Conservation (phyloP, 2,113 vertebrate genomes). For the Cnemophilus loriae region DNA sequence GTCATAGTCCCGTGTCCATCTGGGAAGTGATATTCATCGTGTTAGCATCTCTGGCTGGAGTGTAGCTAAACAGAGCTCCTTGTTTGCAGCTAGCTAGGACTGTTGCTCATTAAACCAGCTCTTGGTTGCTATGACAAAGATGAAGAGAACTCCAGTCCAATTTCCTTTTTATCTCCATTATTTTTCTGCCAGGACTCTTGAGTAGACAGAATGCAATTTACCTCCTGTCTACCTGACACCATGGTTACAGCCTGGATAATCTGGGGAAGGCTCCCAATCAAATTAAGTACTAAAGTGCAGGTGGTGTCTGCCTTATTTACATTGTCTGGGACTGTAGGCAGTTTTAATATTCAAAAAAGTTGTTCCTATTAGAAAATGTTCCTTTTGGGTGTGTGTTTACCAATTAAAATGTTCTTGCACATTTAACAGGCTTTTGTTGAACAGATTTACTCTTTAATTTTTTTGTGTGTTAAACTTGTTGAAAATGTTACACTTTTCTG, state of each 20-base stretch:
- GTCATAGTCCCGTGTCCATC: not conserved
- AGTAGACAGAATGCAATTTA: constrained; percentile 43
- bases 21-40: not conserved
- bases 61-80: constrained; percentile 11
- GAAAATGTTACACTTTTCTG: not conserved
- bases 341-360: constrained; percentile 12
- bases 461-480: not conserved
- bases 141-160: constrained; percentile 40
- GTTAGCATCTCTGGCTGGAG: constrained; percentile 30
- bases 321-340: constrained; percentile 31
- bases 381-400: not conserved
- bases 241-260: constrained; percentile 48
- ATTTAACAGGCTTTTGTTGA: not conserved
- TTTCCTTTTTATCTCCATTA: constrained; percentile 58
- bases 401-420: not conserved
- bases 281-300: constrained; percentile 31
- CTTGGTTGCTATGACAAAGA: constrained; percentile 63
- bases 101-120: constrained; percentile 52
- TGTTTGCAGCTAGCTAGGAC: constrained; percentile 23
- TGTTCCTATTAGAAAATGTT: not conserved
- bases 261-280: constrained; percentile 27
- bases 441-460: not conserved
- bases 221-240: constrained; percentile 64
- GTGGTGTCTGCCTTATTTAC: constrained; percentile 49
- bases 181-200: constrained; percentile 48